Base-by-base conservation (phyloP, 1,140 invertebrate genomes). In the Cyclargus thomasi region DNA sequence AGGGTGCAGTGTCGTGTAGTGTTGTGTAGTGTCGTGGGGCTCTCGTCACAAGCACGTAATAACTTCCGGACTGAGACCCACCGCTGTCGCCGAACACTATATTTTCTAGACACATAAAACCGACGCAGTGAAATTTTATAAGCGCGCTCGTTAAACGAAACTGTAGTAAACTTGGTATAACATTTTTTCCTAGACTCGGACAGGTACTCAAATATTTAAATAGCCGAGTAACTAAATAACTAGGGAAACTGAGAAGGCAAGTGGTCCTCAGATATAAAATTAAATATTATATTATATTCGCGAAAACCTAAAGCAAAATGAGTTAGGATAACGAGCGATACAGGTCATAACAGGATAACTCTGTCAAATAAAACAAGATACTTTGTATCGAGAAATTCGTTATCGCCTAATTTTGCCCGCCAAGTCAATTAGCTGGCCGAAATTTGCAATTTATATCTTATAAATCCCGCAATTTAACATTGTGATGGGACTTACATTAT, bases 1-100 rank as follows among this genome's bases (percentile, higher is more conserved):
- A 53, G 17, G n/a, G 16, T 63, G 29, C 18, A 20, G 63, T 1
- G 18, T 62, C 10, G 10, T 23, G 29, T 29, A 29, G 29, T 29
- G 29, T 29, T 29, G n/a, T 59, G 20, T 10, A 63, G n/a, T 39
- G 62, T 39, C 18, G 35, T 35, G 17, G 5, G 16, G 63, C 63
- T 36, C 63, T 39, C 29, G 16, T 36, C 53, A 66, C 64, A 17
- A 66, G 64, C 22, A 66, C 64, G 53, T 66, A 66, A 66, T 57
- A 66, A 57, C 53, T 66, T 66, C 64, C 64, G 64, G n/a, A 57
- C 53, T 22, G 11, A 21, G 18, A 64, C 23, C 17, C 35, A 17
- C 18, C 55, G 20, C 18, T 59, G 55, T 59, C 55, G 55, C 20
- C 55, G 10, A 59, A 59, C 55, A 59, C 55, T 11, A 47, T 47